Percentiles rank a stretch among this genome's conserved stretches.
phyloP scores from a whole-genome alignment of 2,888 invertebrate species.

The Cerceris rybyensis region DNA sequence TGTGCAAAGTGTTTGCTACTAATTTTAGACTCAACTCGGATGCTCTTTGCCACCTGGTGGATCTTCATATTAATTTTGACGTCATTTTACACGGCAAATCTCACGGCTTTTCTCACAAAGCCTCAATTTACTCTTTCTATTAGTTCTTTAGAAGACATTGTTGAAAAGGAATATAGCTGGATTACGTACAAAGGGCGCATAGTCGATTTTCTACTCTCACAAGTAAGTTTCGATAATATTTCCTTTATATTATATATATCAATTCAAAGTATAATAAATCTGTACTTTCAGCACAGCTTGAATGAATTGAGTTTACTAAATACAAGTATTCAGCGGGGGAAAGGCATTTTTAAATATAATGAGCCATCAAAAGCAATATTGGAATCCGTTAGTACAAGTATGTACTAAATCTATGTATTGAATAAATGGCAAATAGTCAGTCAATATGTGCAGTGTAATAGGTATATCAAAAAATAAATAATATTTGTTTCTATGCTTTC shows the following conservation, averaged over 20 bases:
- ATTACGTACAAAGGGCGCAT: conserved; percentile 87
- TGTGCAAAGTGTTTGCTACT: too few species aligned
- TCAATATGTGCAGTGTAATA: not conserved
- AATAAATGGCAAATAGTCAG: too few species aligned
- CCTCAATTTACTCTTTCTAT: conserved; percentile 93
- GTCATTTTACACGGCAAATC: conserved; percentile 94
- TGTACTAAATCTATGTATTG: not conserved
- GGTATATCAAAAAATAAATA: not conserved
- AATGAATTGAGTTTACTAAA: conserved; percentile 53
- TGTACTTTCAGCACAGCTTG: conserved; percentile 19
- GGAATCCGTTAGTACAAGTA: conserved; percentile 39
- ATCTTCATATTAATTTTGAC: conserved; percentile 93
- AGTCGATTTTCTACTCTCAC: conserved; percentile 78
- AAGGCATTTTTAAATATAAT: conserved; percentile 37
- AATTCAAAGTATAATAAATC: too few species aligned
- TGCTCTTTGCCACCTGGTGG: conserved; percentile 96
- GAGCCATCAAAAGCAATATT: conserved; percentile 46
- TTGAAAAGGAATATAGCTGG: conserved; percentile 87
- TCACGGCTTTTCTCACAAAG: conserved; percentile 93
- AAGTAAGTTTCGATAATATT: conserved; percentile 33
- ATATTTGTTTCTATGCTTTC: not conserved
- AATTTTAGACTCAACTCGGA: conserved; percentile 89
- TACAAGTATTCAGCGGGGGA: conserved; percentile 14
- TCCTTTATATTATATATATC: too few species aligned
- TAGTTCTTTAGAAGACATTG: conserved; percentile 87